phyloP scores from a whole-genome alignment of 2,888 invertebrate genomes.

The Adelognathus sp. region DNA sequence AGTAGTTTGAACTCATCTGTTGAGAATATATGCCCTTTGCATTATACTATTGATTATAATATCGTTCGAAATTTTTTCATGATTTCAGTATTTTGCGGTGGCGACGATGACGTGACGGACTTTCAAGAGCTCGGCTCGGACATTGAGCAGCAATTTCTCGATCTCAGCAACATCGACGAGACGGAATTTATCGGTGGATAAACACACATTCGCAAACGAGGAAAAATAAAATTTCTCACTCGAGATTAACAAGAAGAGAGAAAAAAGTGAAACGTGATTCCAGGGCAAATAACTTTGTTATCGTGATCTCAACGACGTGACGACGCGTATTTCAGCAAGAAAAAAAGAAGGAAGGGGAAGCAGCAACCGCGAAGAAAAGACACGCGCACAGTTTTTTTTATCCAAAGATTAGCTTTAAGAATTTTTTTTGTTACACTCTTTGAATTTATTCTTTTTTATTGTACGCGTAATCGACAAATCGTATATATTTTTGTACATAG shows the following conservation, averaged over 20 bases:
- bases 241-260: neutral
- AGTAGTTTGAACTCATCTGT: too few relatives aligned
- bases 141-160: conserved; percentile 79
- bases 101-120: conserved; percentile 72
- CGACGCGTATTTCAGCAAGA: conserved; percentile 6
- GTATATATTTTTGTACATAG: conserved; percentile 75
- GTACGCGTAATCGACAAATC: conserved; percentile 49
- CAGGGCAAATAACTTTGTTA: conserved; percentile 32
- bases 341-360: neutral
- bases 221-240: neutral
- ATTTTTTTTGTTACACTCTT: conserved; percentile 33
- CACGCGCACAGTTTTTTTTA: conserved; percentile 5
- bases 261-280: conserved; percentile 37
- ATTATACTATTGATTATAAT: neutral
- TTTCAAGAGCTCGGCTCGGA: conserved; percentile 78
- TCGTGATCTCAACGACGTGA: conserved; percentile 58
- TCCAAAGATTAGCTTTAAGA: conserved; percentile 56
- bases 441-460: conserved; percentile 20
- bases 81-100: conserved; percentile 72
- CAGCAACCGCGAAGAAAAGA: neutral
- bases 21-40: too few relatives aligned
- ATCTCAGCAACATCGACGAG: conserved; percentile 76
- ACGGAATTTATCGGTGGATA: conserved; percentile 76
- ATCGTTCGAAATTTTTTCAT: conserved; percentile 27
- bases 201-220: conserved; percentile 6